phyloP scores from a whole-genome alignment of 1,140 invertebrate genomes.

The Solenopsis fugax region DNA sequence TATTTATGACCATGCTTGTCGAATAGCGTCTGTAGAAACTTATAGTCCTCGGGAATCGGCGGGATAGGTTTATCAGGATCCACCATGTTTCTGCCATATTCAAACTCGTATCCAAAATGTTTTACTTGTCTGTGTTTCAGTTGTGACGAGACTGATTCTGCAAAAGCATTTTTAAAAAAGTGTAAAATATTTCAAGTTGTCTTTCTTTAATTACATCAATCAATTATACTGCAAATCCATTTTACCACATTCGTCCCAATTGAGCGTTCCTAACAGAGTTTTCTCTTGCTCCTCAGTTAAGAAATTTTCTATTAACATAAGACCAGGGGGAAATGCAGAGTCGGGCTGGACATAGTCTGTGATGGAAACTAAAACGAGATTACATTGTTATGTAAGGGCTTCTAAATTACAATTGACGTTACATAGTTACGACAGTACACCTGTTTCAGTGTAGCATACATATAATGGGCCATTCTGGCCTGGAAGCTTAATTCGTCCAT shows the following conservation, averaged over 20 bases:
- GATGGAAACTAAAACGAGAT: constrained; percentile 83
- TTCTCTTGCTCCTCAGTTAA: constrained; percentile 91
- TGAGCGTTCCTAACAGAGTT: constrained; percentile 88
- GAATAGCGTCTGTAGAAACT: constrained; percentile 90
- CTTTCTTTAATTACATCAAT: background rate
- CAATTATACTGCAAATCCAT: background rate
- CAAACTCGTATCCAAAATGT: constrained; percentile 98
- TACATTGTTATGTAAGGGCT: background rate
- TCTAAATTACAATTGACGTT: background rate
- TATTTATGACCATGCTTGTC: constrained; percentile 85
- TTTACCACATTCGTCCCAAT: constrained; percentile 86
- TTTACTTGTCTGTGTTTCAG: constrained; percentile 96
- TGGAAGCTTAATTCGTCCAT: constrained; percentile 87
- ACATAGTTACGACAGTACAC: constrained; percentile 78
- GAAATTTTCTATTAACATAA: constrained; percentile 92
- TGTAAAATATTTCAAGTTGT: background rate
- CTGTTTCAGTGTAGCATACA: constrained; percentile 88
- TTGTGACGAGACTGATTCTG: constrained; percentile 78
- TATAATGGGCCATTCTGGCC: constrained; percentile 88
- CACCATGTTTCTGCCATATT: constrained; percentile 96
- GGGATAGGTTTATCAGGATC: constrained; percentile 90
- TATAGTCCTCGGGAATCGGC: constrained; percentile 91
- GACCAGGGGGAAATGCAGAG: constrained; percentile 89
- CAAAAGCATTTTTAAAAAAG: constrained; percentile 16
- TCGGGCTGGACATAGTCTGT: constrained; percentile 75